These are phyloP conservation scores for Pomatostomus ruficeps DNA, from an alignment of 2,113 vertebrate species.

Conservation along the genomic window DNA sequence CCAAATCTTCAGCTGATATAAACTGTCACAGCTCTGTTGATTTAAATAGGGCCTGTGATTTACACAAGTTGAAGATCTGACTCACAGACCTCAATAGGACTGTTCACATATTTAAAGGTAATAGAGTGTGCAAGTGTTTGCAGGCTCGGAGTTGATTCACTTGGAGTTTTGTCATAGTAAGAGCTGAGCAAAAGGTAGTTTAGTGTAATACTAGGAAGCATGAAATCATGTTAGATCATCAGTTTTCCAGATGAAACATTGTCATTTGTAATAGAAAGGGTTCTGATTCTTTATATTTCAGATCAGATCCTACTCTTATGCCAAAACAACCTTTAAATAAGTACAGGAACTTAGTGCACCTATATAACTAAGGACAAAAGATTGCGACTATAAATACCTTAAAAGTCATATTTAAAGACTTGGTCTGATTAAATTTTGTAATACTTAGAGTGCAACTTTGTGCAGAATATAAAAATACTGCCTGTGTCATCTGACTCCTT, in stretches of 20 bases:
- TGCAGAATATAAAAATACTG: slow-evolving; percentile 30
- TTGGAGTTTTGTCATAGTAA: not conserved
- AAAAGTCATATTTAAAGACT: not conserved
- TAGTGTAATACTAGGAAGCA: not conserved
- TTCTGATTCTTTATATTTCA: not conserved
- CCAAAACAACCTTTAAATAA: not conserved
- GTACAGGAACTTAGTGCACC: not conserved
- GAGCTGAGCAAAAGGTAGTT: not conserved
- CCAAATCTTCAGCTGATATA: not conserved
- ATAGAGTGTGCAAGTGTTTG: not conserved
- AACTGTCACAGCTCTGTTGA: slow-evolving; percentile 5
- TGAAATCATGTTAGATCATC: not conserved
- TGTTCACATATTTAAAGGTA: not conserved
- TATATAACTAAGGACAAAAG: not conserved
- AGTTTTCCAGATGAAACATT: not conserved
- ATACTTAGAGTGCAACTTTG: not conserved
- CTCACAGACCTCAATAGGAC: not conserved
- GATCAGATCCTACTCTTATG: not conserved
- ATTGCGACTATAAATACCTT: not conserved
- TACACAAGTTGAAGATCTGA: not conserved
- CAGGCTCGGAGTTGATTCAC: not conserved
- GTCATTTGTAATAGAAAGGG: not conserved
- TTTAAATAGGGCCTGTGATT: not conserved
- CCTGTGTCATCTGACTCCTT: slow-evolving; percentile 34
- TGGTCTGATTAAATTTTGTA: not conserved